phyloP scores from a whole-genome alignment of 2,888 invertebrate genomes.

The Hydriomena furcata region DNA sequence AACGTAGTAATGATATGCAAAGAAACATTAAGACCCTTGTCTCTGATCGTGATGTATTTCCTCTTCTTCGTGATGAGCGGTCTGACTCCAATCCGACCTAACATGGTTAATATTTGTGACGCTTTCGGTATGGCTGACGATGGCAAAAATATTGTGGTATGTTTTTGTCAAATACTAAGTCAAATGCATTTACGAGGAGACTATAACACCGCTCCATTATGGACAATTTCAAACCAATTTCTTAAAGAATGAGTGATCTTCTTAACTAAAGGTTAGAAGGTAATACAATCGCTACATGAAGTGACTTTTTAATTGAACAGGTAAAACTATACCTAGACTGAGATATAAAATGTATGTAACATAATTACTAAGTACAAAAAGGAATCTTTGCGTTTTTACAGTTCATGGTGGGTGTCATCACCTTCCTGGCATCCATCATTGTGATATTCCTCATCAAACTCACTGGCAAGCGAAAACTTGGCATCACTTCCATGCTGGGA shows the following conservation, averaged over 20 bases:
- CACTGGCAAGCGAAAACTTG: conserved; percentile 72
- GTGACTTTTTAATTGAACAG: no score
- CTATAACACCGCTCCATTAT: no score
- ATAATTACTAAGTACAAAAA: no score
- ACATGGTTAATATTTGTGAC: conserved; percentile 79
- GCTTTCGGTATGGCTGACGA: conserved; percentile 70
- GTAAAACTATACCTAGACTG: no score
- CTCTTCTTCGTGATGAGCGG: conserved; percentile 79
- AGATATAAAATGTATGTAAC: no score
- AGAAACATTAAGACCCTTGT: conserved; percentile 76
- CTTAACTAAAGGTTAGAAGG: no score
- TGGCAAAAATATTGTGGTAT: conserved; percentile 70
- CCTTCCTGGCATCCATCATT: conserved; percentile 60
- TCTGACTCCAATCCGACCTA: conserved; percentile 74
- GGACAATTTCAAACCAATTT: no score
- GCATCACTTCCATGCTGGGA: conserved; percentile 61
- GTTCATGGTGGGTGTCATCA: conserved; percentile 70
- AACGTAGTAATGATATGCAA: conserved; percentile 74
- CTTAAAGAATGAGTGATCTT: no score
- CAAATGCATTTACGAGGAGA: no score
- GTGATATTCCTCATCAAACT: conserved; percentile 63
- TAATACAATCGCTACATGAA: no score
- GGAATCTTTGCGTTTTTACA: conserved; percentile 35
- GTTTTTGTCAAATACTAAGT: background rate
- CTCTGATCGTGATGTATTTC: conserved; percentile 75